Conservation (phyloP, 2,113 vertebrate species). For the Patagioenas fasciata region DNA sequence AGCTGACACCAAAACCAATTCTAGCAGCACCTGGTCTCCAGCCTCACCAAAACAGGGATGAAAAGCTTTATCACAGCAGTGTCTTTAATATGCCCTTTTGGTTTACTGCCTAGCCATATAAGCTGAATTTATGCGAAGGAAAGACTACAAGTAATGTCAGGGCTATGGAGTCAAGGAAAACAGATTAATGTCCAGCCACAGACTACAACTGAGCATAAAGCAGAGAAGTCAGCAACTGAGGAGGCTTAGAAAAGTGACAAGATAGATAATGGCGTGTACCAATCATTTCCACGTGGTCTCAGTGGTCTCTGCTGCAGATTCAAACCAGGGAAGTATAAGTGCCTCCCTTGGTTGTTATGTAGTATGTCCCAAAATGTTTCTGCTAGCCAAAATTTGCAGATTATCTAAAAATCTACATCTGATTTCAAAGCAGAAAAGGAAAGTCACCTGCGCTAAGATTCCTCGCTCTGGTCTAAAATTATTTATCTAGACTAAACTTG, state of each 20-base stretch:
- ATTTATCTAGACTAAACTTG: not conserved
- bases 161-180: not conserved
- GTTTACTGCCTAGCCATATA: not conserved
- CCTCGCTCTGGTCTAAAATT: not conserved
- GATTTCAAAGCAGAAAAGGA: not conserved
- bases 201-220: not conserved
- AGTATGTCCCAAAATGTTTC: not conserved
- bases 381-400: not conserved
- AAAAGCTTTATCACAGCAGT: not conserved
- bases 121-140: not conserved
- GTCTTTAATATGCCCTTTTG: not conserved
- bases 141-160: not conserved
- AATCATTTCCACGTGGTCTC: not conserved
- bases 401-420: not conserved
- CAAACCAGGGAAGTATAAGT: not conserved
- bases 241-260: not conserved
- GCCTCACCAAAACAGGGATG: not conserved
- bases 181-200: not conserved
- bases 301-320: not conserved
- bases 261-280: not conserved
- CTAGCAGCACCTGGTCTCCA: not conserved
- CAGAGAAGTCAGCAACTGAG: not conserved
- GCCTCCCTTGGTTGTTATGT: not conserved
- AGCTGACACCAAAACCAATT: not conserved
- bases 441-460: not conserved